Percentiles rank a stretch among this genome's conserved stretches.
These are phyloP conservation scores for Drosophila suzukii DNA, from an alignment of 1,140 invertebrate species.

Conservation along the genomic window DNA sequence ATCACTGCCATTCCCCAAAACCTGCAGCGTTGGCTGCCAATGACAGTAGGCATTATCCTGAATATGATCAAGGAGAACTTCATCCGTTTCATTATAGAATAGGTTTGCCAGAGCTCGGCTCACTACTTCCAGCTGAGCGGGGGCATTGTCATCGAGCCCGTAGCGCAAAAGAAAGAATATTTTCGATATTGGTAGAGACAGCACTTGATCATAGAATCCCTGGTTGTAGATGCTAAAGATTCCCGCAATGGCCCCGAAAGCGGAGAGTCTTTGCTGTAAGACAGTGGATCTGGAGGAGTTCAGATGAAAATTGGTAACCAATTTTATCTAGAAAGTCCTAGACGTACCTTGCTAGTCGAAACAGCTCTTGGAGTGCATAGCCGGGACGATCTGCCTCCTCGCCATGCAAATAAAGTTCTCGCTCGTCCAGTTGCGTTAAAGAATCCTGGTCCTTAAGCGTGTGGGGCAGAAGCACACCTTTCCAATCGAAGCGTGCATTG, in stretches of 20 bases:
- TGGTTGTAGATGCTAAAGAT: slow-evolving; percentile 90
- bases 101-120: slow-evolving; percentile 90
- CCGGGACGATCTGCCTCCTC: slow-evolving; percentile 95
- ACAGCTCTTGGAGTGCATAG: slow-evolving; percentile 94
- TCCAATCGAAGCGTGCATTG: slow-evolving; percentile 90
- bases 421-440: slow-evolving; percentile 87
- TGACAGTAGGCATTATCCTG: slow-evolving; percentile 88
- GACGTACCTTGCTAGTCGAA: slow-evolving; percentile 87
- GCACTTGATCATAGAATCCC: slow-evolving; percentile 89
- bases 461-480: slow-evolving; percentile 89
- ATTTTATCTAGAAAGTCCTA: fast-evolving
- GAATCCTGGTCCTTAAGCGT: slow-evolving; percentile 39
- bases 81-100: slow-evolving; percentile 91
- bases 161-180: slow-evolving; percentile 93
- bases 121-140: slow-evolving; percentile 89
- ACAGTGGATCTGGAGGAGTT: slow-evolving; percentile 86
- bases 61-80: slow-evolving; percentile 89
- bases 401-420: slow-evolving; percentile 95
- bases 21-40: slow-evolving; percentile 87
- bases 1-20: slow-evolving; percentile 55
- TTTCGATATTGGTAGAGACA: slow-evolving; percentile 88
- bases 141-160: slow-evolving; percentile 93
- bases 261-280: slow-evolving; percentile 91
- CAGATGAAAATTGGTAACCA: too few relatives aligned
- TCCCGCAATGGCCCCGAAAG: slow-evolving; percentile 91